Conservation (phyloP, 2,797 vertebrate species). For the Hapalemur alaotrensis region DNA sequence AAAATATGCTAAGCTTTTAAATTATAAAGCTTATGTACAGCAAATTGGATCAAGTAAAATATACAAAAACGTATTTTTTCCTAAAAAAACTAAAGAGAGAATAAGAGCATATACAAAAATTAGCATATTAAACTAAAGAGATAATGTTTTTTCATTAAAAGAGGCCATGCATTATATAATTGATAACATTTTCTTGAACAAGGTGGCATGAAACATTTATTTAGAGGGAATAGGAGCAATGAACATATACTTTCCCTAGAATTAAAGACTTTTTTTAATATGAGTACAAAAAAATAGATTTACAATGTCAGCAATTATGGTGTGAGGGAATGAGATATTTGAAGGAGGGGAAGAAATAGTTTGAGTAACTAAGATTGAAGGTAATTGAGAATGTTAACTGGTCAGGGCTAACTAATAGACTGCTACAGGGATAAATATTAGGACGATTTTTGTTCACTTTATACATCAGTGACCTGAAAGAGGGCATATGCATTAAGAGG, state of each 20-base stretch:
- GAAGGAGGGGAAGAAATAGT: constrained; percentile 36
- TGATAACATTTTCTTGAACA: constrained; percentile 8
- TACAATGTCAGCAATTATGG: background rate
- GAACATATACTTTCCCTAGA: constrained; percentile 12
- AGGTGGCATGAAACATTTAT: background rate
- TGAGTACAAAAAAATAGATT: background rate
- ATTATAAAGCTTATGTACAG: background rate
- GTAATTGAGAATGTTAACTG: constrained; percentile 35
- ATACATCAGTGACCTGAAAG: constrained; percentile 33
- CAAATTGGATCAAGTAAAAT: background rate
- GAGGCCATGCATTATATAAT: background rate
- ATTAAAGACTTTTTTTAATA: background rate
- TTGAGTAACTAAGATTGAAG: constrained; percentile 48
- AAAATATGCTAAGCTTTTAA: background rate
- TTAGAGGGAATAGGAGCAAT: background rate
- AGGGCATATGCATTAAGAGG: background rate
- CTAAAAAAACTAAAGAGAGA: background rate
- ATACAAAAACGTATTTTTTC: background rate
- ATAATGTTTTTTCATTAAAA: background rate
- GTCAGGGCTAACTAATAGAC: constrained; percentile 58
- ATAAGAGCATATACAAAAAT: background rate
- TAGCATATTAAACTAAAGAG: background rate
- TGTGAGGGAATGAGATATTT: constrained; percentile 19
- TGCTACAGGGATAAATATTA: constrained; percentile 57
- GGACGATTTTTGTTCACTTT: constrained; percentile 34